phyloP scores from a whole-genome alignment of 2,113 vertebrate genomes.

The Phaethon lepturus region DNA sequence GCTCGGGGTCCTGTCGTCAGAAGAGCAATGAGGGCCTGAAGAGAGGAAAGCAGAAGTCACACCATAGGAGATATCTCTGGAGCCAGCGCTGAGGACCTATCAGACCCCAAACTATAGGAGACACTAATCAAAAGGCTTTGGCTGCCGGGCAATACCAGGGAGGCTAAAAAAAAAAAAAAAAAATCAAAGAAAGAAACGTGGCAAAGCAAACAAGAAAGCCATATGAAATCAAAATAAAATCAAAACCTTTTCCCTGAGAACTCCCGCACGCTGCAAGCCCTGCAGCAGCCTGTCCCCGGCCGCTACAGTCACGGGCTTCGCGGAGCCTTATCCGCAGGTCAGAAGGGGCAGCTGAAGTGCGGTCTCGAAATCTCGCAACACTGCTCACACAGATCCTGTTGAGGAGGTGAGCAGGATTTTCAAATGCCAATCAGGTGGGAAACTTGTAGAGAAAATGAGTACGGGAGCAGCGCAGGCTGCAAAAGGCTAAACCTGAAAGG shows the following conservation, averaged over 20 bases:
- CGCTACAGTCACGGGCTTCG: not conserved
- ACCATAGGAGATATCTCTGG: not conserved
- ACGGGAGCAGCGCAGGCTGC: not conserved
- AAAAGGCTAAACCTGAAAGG: not conserved
- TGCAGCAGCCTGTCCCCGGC: not conserved
- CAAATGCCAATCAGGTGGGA: not conserved
- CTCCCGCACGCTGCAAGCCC: not conserved
- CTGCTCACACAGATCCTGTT: not conserved
- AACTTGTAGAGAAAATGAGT: not conserved
- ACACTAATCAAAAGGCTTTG: not conserved
- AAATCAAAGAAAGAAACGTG: not conserved
- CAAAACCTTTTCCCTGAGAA: not conserved
- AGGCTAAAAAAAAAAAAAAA: not conserved
- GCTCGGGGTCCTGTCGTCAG: not conserved
- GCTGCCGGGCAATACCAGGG: not conserved
- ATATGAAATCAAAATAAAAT: not conserved
- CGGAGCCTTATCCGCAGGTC: not conserved
- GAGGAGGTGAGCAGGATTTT: not conserved
- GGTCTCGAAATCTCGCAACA: not conserved
- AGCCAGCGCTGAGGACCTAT: not conserved
- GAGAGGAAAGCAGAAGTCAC: not conserved
- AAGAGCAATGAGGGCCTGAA: not conserved
- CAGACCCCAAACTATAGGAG: not conserved
- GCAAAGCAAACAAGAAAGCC: not conserved
- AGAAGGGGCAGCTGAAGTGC: not conserved